These are phyloP conservation scores for Drosophila siamana DNA, from an alignment of 2,888 invertebrate genomes.

Conservation along the genomic window DNA sequence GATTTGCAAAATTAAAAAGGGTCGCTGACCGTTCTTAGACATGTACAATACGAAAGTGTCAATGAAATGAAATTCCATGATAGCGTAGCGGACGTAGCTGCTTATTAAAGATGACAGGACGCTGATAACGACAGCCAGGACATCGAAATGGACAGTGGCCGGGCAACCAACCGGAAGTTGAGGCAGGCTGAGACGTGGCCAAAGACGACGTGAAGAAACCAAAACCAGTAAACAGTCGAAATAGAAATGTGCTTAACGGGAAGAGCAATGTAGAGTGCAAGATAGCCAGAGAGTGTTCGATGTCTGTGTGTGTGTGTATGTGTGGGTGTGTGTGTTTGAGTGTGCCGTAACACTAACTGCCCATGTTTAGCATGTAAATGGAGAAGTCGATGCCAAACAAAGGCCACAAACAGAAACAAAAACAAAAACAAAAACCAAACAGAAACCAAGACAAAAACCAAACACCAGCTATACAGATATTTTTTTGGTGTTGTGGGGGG, in stretches of 20 bases:
- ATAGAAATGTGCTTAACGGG: constrained; percentile 20
- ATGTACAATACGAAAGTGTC: constrained; percentile 74
- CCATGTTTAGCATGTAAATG: constrained; percentile 78
- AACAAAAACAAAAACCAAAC: constrained; percentile 18
- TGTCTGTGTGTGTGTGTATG: constrained; percentile 1
- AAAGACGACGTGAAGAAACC: constrained; percentile 26
- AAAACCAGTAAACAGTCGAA: constrained; percentile 28
- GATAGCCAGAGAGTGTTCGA: not conserved
- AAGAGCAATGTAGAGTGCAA: constrained; percentile 4
- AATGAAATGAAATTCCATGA: constrained; percentile 77
- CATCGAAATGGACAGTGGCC: constrained; percentile 23
- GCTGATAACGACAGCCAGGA: constrained; percentile 59
- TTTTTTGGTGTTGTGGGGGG: not conserved
- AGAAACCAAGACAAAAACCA: constrained; percentile 15
- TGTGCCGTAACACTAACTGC: constrained; percentile 36
- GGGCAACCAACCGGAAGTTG: constrained; percentile 33
- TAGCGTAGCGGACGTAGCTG: constrained; percentile 74
- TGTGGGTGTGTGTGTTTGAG: not conserved
- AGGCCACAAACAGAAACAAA: constrained; percentile 43
- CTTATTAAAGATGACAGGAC: constrained; percentile 80
- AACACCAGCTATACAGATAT: constrained; percentile 16
- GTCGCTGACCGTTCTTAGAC: constrained; percentile 69
- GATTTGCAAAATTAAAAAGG: constrained; percentile 81
- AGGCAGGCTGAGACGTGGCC: constrained; percentile 29
- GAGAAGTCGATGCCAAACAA: constrained; percentile 67